Percentiles rank a stretch among this genome's conserved stretches.
These are phyloP conservation scores for Unio pictorum DNA, from an alignment of 2,888 invertebrate species.

Conservation along the genomic window DNA sequence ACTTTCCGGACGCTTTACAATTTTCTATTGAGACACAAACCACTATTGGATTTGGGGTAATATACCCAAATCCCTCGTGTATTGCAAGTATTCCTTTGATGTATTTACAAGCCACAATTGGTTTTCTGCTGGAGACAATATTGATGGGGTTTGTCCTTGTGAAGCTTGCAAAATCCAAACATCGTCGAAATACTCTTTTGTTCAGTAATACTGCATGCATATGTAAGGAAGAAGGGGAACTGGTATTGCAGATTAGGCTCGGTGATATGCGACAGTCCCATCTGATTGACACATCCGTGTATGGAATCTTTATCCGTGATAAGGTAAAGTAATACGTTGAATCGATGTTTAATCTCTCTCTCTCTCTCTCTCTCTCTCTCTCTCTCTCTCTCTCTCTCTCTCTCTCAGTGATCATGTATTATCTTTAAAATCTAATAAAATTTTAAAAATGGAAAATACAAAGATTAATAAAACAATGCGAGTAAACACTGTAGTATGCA, in stretches of 20 bases:
- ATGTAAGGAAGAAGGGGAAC: conserved; percentile 74
- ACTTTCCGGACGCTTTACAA: conserved; percentile 92
- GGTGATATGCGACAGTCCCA: conserved; percentile 71
- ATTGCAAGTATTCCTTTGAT: conserved; percentile 90
- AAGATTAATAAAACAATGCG: too few species aligned
- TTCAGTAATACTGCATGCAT: conserved; percentile 93
- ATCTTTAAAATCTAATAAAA: too few species aligned
- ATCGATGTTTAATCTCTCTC: neutral
- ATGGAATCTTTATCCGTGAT: conserved; percentile 90
- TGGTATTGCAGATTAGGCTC: conserved; percentile 62
- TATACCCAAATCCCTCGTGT: conserved; percentile 91
- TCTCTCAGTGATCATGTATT: neutral
- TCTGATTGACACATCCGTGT: conserved; percentile 85
- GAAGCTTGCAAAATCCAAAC: conserved; percentile 93
- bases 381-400: conserved; percentile 1
- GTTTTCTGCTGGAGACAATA: conserved; percentile 82
- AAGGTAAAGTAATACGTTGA: conserved; percentile 75
- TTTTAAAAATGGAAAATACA: too few species aligned
- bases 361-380: conserved; percentile 1
- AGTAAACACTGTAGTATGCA: too few species aligned
- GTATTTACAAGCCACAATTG: conserved; percentile 91
- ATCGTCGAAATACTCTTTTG: conserved; percentile 92
- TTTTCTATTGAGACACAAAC: conserved; percentile 97
- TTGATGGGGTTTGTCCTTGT: conserved; percentile 86
- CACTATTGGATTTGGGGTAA: conserved; percentile 91